Base-by-base conservation (phyloP, 2,797 vertebrate species). In the Cossypha heuglini region DNA sequence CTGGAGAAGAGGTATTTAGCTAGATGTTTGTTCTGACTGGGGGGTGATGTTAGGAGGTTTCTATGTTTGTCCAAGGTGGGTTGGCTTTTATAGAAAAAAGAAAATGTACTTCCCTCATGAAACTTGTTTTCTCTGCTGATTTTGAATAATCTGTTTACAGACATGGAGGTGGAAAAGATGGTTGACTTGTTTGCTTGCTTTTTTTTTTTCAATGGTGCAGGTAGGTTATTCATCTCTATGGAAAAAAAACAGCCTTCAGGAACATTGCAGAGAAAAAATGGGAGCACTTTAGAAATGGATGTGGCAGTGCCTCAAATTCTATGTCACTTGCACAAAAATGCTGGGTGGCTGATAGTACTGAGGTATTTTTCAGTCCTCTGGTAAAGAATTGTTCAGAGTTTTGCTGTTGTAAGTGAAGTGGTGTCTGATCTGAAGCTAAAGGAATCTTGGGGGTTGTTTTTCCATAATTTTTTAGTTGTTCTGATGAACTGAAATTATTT, bases 51-150 rank as follows among this genome's bases (percentile, higher is more conserved):
- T 22, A 12, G 22, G 16, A 38, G 31, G 31, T 25, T 76, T 84
- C 1, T 20, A 7, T 13, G 18, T 19, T 42, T 7, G 1, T 1
- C 2, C 1, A 40, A 59, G 26, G 37, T 28, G 11, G 61, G 46
- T 37, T 16, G 17, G 59, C 20, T 74, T 79, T 61, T 57, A 26
- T 3, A 24, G 31, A 74, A 48, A 11, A 57, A 51, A 69, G 15
- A 46, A 40, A 72, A 78, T 13, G 9, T 64, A 16, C 6, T 89
- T 86, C 45, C 14, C 12, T 66, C 12, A 7, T 24, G 13, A 66
- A 85, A n/a, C 6, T 49, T 49, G 2, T 38, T 78, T 21, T 61
- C 5, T 67, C 29, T 74, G 21, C 18, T 74, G 61, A 45, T 35
- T 93, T 85, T 67, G 13, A 80, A 40, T 58, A 46, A 54, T 0